Evolutionary conservation across 2,888 invertebrate genomes (phyloP).

Genomic region (Linnaemya vulpina): DNA sequence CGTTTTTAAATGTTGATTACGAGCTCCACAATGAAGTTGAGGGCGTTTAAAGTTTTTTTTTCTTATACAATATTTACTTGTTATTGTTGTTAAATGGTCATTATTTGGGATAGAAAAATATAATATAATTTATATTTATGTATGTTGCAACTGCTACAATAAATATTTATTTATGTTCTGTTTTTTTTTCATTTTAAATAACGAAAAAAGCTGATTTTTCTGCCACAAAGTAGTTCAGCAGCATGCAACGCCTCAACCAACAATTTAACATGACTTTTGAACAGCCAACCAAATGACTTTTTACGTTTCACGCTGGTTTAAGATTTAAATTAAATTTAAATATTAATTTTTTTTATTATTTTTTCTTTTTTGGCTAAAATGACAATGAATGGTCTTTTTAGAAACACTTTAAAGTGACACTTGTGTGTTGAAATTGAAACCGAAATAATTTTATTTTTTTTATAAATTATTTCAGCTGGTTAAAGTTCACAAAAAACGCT

Average conservation of each 20-base stretch:
- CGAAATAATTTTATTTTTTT: background rate
- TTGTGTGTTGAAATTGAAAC: constrained; percentile 38
- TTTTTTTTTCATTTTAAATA: constrained; percentile 38
- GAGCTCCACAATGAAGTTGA: constrained; percentile 32
- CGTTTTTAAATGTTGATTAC: constrained; percentile 31
- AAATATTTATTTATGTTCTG: constrained; percentile 63
- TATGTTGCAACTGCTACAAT: constrained; percentile 62
- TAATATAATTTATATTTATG: constrained; percentile 61
- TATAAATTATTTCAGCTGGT: too few species aligned
- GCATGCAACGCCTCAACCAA: constrained; percentile 54
- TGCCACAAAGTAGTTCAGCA: constrained; percentile 47
- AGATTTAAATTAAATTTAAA: constrained; percentile 16
- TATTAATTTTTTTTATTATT: background rate
- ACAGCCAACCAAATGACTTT: constrained; percentile 55
- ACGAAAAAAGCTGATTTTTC: constrained; percentile 15
- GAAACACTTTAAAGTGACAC: constrained; percentile 62
- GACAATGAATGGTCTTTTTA: constrained; percentile 61
- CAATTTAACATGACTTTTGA: constrained; percentile 62
- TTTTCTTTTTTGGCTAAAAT: constrained; percentile 22
- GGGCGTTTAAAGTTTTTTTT: constrained; percentile 51
- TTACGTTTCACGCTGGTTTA: constrained; percentile 33
- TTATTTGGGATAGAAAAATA: constrained; percentile 31
- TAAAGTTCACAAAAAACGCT: background rate
- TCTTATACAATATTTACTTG: constrained; percentile 18
- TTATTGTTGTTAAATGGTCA: constrained; percentile 60